Evolutionary conservation across 1,140 invertebrate species (phyloP), one percentile per base, ranked within the genome.

Genomic region (Apis cerana): DNA sequence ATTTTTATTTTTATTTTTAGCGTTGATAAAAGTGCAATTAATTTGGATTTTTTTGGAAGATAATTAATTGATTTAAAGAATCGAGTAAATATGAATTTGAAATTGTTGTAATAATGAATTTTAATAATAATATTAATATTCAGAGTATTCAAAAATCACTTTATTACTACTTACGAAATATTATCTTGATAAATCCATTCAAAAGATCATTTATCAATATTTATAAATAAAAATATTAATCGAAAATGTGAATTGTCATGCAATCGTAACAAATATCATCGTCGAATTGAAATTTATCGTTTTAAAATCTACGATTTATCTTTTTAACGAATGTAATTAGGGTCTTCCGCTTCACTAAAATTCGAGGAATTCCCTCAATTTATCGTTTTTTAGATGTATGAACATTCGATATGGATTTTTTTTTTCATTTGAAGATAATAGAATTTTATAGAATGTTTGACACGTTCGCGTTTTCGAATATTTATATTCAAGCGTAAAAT

Each of bases 401-500:
- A 43, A 13, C 1, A 59, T n/a, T 10, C 50, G n/a, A 19, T 0
- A 54, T 4, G 0, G 50, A 50, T 33, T 33, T 33, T 27, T 23
- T 27, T 59, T 58, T 74, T n/a, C 59, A 74, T 74, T 59, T 48
- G 13, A 3, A 48, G n/a, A 5, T n/a, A 48, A 70, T 54, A 54
- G 69, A 71, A 54, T 52, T 64, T 50, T 48, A 64, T 27, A 12
- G 43, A 17, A 9, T 13, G 74, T 64, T 50, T 19, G n/a, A 23
- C 17, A 64, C 59, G 43, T 52, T 19, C 59, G 5, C 17, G 48
- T 11, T 75, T 48, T 62, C 74, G 74, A 23, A 64, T 64, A 59
- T 61, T 75, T 75, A 50, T 75, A 50, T 50, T 21, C 59, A 48
- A 3, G 58, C n/a, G n/a, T 75, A 48, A 75, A 75, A 75, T 75